Conservation (phyloP, 2,113 vertebrate genomes). For the Tupaia tana region DNA sequence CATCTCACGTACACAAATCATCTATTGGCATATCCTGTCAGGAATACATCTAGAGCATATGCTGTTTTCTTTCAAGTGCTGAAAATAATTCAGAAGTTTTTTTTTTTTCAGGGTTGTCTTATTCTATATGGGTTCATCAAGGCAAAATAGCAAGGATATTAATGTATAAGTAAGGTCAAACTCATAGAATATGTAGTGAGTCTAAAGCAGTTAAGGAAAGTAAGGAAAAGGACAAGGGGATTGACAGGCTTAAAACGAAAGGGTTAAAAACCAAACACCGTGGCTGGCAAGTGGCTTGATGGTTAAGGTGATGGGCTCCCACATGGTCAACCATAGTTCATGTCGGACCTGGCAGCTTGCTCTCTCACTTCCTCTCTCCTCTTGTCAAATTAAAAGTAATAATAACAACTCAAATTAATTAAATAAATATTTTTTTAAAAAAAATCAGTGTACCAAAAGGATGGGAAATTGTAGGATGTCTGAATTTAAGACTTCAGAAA, state of each 20-base stretch:
- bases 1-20: neutral
- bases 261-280: neutral
- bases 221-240: neutral
- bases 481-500: neutral
- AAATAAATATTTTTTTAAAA: no score
- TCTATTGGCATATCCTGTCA: neutral
- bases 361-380: no score
- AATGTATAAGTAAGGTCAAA: neutral
- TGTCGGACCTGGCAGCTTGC: no score
- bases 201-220: neutral
- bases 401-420: no score
- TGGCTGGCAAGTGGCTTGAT: no score
- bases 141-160: neutral
- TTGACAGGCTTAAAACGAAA: neutral
- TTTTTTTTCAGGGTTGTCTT: neutral
- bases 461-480: neutral
- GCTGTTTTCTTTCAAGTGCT: neutral
- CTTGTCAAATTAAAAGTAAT: no score
- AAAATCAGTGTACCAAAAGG: neutral
- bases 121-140: neutral
- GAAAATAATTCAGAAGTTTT: neutral
- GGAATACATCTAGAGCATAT: neutral
- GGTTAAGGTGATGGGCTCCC: no score
- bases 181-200: neutral
- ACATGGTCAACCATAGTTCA: no score